These are phyloP conservation scores for Drosophila anomelani DNA, from an alignment of 2,888 invertebrate genomes.

Conservation along the genomic window DNA sequence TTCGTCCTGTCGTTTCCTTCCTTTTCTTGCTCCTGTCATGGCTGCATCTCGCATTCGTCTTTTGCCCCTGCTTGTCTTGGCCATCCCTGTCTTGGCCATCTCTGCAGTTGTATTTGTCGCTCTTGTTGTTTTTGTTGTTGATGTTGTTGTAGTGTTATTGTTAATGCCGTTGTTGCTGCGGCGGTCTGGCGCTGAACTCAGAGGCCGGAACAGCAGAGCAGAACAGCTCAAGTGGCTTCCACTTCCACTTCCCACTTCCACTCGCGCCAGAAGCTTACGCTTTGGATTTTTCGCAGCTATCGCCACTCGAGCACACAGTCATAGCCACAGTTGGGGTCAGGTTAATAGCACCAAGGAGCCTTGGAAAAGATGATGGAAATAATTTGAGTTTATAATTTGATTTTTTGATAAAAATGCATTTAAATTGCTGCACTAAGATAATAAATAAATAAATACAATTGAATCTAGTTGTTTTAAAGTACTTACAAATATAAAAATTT, in stretches of 20 bases:
- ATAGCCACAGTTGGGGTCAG: slow-evolving; percentile 21
- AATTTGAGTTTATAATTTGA: not conserved
- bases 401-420: not conserved
- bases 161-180: slow-evolving; percentile 31
- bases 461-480: too few species aligned
- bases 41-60: slow-evolving; percentile 5
- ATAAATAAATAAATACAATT: not conserved
- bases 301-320: slow-evolving; percentile 78
- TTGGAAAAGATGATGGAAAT: too few species aligned
- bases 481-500: too few species aligned
- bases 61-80: slow-evolving; percentile 17
- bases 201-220: slow-evolving; percentile 51
- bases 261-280: slow-evolving; percentile 72
- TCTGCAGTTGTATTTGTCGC: slow-evolving; percentile 4
- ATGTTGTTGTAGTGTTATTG: slow-evolving; percentile 40
- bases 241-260: slow-evolving; percentile 42
- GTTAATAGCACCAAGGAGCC: not conserved
- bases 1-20: slow-evolving; percentile 5
- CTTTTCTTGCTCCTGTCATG: slow-evolving; percentile 5
- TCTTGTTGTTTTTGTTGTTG: slow-evolving; percentile 20
- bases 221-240: slow-evolving; percentile 52
- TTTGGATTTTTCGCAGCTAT: slow-evolving; percentile 79
- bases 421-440: not conserved
- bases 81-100: slow-evolving; percentile 8
- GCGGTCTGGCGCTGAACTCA: slow-evolving; percentile 40